Evolutionary conservation across 2,113 vertebrate species (phyloP), one percentile per base, ranked within the genome.

Genomic region (Uria aalge): DNA sequence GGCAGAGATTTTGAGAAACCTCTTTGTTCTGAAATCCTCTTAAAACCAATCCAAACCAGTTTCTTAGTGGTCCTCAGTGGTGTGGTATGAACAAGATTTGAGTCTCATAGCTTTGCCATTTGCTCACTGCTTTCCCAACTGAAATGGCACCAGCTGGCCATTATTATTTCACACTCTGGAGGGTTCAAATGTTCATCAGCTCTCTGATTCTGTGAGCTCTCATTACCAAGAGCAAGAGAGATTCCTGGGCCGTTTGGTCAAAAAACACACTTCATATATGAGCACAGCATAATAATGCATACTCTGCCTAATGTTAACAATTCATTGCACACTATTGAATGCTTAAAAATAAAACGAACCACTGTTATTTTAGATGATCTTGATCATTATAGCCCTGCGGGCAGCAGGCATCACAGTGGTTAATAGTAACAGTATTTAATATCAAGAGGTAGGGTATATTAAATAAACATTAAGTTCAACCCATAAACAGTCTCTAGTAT

Each of bases 91-190:
- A 66, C 45, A 72, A 88, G 71, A 69, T 90, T 94, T 79, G 56
- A 75, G 55, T 85, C 57, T 94, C 48, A 2, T 82, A 68, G 91
- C 69, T 95, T 79, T 93, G 66, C 73, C 73, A 45, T 94, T 96
- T 91, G 62, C 57, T 96, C 66, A 82, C 53, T 68, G 19, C 69
- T 91, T 80, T 96, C 83, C 56, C 69, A 48, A 27, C 59, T 59
- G 95, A 91, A 92, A 92, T 84, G 78, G 50, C 90, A 96, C 90
- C 93, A 96, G 87, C 74, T 96, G 92, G 78, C 18, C 81, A 66
- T 73, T 92, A 85, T 79, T 96, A 79, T 68, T 95, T 94, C 92
- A 88, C 92, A 88, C 71, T 96, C 73, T 21, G 27, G 36, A 88
- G 85, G n/a, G 81, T 95, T 96, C 90, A 95, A 81, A 85, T 92